These are phyloP conservation scores for Lithobates pipiens DNA, from an alignment of 2,797 vertebrate genomes.

Conservation along the genomic window DNA sequence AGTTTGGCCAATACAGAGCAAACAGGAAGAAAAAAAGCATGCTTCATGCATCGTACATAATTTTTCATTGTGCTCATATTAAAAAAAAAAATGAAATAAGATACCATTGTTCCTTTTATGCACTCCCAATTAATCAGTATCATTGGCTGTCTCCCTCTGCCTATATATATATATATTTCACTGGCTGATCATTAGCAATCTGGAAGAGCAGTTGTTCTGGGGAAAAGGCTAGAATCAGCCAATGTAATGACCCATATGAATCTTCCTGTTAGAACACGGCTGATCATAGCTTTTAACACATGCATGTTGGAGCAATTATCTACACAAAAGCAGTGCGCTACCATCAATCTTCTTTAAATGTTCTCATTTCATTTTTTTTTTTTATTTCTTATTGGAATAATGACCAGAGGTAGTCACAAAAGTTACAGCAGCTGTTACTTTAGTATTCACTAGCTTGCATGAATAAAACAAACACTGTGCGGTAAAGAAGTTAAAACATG, in stretches of 20 bases:
- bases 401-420: too few species aligned
- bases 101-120: slow-evolving; percentile 64
- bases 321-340: not conserved
- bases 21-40: too few species aligned
- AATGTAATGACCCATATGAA: slow-evolving; percentile 66
- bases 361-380: not conserved
- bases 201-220: slow-evolving; percentile 65
- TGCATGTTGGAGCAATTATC: slow-evolving; percentile 57
- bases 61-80: slow-evolving; percentile 59
- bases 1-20: not conserved
- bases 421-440: too few species aligned
- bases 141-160: slow-evolving; percentile 64
- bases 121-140: slow-evolving; percentile 68
- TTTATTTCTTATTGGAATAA: too few species aligned
- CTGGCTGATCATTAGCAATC: slow-evolving; percentile 67
- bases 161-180: slow-evolving; percentile 55
- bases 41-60: not conserved
- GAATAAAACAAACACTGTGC: too few species aligned
- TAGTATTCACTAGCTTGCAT: too few species aligned
- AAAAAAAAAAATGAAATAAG: slow-evolving; percentile 67
- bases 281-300: slow-evolving; percentile 61
- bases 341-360: not conserved
- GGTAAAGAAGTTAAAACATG: too few species aligned
- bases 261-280: slow-evolving; percentile 63
- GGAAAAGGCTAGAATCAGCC: slow-evolving; percentile 67